Base-by-base conservation (phyloP, 1,140 invertebrate species). In the Musca vetustissima region DNA sequence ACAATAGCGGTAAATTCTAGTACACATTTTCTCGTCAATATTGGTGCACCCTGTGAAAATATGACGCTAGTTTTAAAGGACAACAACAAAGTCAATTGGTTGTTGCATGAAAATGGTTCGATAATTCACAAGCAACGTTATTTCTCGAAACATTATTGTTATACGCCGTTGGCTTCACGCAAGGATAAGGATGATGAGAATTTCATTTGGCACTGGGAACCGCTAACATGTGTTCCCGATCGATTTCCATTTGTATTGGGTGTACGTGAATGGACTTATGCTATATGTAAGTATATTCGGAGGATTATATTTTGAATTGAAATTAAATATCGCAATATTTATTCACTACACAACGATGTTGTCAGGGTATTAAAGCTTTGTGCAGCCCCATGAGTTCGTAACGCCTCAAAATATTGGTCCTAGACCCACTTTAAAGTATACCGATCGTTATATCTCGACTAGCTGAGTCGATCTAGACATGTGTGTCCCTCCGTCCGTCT, bases 121-220 rank as follows among this genome's bases (percentile, higher is more conserved):
- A 70, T 80, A 17, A 72, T 59, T 11, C 67, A 77, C 66, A 69
- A 71, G 13, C 72, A 73, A 0, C 70, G 72, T 24, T 52, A 73
- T 4, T 78, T 80, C 25, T 71, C 75, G 59, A 79, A 77, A 47
- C 76, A 80, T 49, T 80, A 80, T 4, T 80, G 78, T 55, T 80
- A 71, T 59, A 73, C 74, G 0, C 73, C 75, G 0, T 52, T 64
- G 17, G 48, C 61, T 7, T 11, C 73, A 7, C 64, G 70, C 4
- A 43, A 43, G 11, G 57, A 43, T 61, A 43, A 61, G 43, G 17
- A 13, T 9, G 28, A 43, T 1, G 17, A n/a, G 55, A 32, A 32
- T 4, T 22, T 8, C 15, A 32, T 6, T 1, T 80, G 78, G 78
- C 72, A 73, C 19, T 78, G 75, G 78, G 78, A 80, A 17, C 78